These are phyloP conservation scores for Thunnus maccoyii DNA, from an alignment of 2,113 vertebrate genomes.

Conservation along the genomic window DNA sequence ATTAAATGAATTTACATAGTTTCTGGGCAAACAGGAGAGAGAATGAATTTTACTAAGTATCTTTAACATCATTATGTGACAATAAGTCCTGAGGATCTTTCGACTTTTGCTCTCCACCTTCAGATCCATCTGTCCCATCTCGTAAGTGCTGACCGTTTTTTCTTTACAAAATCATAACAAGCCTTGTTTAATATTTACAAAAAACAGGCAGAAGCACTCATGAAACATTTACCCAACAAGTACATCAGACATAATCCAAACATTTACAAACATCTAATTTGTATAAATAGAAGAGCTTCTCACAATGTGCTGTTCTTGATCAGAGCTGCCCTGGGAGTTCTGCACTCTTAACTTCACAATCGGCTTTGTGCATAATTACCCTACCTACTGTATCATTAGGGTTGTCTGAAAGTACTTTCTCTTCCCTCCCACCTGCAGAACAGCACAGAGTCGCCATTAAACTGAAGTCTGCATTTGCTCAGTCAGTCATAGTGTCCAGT, in stretches of 20 bases:
- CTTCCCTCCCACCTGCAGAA: conserved; percentile 18
- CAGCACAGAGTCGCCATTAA: conserved; percentile 12
- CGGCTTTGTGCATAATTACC: conserved; percentile 21
- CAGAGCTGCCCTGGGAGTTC: not conserved
- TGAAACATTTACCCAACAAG: conserved; percentile 12
- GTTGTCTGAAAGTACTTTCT: conserved; percentile 13
- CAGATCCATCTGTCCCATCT: not conserved
- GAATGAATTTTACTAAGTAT: not conserved
- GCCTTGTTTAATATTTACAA: not conserved
- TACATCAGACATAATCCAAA: not conserved
- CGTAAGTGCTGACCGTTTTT: not conserved
- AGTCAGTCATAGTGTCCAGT: not conserved
- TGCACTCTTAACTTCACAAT: conserved; percentile 24
- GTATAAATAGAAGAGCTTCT: conserved; percentile 2
- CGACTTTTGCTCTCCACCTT: too few relatives aligned
- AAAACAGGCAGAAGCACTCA: not conserved
- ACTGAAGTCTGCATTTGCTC: not conserved
- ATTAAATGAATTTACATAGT: not conserved
- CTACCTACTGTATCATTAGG: conserved; percentile 9
- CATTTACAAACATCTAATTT: conserved; percentile 1
- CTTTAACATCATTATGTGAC: not conserved
- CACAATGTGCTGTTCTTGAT: conserved; percentile 23
- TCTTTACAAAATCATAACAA: not conserved
- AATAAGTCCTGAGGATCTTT: not conserved
- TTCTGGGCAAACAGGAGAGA: not conserved